Evolutionary conservation across 2,888 invertebrate species (phyloP), one percentile per base, ranked within the genome.

Genomic region (Zonitis immaculata): DNA sequence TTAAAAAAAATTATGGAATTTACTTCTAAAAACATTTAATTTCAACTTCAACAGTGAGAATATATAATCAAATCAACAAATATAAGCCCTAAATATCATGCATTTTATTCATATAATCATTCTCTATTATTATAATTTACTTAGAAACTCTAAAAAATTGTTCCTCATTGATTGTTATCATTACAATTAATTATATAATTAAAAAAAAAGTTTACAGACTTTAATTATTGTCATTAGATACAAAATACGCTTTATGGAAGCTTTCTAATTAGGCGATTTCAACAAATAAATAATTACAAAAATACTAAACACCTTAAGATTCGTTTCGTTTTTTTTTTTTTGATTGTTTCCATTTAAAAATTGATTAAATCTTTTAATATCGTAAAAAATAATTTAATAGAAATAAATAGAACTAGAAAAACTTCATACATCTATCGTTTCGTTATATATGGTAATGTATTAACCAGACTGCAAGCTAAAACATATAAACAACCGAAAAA

Each of bases 401-500:
- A 53, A 55, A 63, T 42, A 48, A 63, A 56, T 54, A 60, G 42
- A 47, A 62, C 45, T 55, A 64, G 52, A 18, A 63, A 49, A 22
- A 56, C 52, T 46, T 63, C 64, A 49, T 16, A 60, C 54, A 66
- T 70, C 67, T 74, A 74, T 70, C 72, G 71, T 61, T 71, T 69
- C 25, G 71, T 74, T 57, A 84, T 77, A 64, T 80, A 83, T 28
- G 87, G 87, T 62, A 88, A 73, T 62, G 80, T 78, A 56, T 81
- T 77, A 55, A 85, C 84, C 78, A 85, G 83, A 69, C 87, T 82
- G 76, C 91, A 89, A 49, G 93, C 88, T 56, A 91, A 78, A 63
- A 94, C 88, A 73, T 94, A 96, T 53, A 95, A 80, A 76, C 94
- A 84, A 32, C 95, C 95, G 76, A 96, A 88, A 75, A 88, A 89